Evolutionary conservation across 1,140 invertebrate genomes (phyloP).

Genomic region (Bombus sibiricus): DNA sequence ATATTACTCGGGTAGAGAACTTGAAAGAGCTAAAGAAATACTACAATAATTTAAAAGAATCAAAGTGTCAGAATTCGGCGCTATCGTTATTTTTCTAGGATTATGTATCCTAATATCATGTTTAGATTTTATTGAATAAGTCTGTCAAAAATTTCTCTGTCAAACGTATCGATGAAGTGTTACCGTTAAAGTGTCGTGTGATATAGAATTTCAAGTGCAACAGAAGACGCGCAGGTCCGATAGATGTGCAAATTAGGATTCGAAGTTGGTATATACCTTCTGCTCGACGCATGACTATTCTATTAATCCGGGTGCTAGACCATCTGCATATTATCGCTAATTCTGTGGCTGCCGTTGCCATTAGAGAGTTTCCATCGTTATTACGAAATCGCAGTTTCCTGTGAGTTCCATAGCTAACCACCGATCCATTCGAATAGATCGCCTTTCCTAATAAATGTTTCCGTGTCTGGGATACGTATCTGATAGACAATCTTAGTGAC

Average conservation of each 20-base stretch:
- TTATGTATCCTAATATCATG: too few species aligned
- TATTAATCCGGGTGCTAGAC: not conserved
- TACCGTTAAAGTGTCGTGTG: too few species aligned
- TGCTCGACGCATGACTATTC: not conserved
- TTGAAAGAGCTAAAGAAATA: too few species aligned
- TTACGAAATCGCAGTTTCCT: conserved; percentile 27
- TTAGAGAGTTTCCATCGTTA: conserved; percentile 20
- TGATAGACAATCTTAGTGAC: not conserved
- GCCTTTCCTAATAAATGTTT: conserved; percentile 9
- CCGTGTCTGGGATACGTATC: not conserved
- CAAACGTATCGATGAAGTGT: not conserved
- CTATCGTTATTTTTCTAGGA: too few species aligned
- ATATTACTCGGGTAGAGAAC: too few species aligned
- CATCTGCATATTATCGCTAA: conserved; percentile 13
- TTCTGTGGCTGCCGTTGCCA: conserved; percentile 6
- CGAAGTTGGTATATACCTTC: not conserved
- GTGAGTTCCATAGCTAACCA: conserved; percentile 4
- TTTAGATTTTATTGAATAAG: not conserved
- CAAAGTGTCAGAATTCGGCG: too few species aligned
- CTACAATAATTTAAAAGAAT: too few species aligned
- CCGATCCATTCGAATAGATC: conserved; percentile 22
- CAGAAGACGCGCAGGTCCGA: not conserved
- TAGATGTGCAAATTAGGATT: not conserved
- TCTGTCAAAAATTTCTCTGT: not conserved
- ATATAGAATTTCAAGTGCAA: not conserved